phyloP scores from a whole-genome alignment of 2,113 vertebrate genomes.

The Odocoileus virginianus region DNA sequence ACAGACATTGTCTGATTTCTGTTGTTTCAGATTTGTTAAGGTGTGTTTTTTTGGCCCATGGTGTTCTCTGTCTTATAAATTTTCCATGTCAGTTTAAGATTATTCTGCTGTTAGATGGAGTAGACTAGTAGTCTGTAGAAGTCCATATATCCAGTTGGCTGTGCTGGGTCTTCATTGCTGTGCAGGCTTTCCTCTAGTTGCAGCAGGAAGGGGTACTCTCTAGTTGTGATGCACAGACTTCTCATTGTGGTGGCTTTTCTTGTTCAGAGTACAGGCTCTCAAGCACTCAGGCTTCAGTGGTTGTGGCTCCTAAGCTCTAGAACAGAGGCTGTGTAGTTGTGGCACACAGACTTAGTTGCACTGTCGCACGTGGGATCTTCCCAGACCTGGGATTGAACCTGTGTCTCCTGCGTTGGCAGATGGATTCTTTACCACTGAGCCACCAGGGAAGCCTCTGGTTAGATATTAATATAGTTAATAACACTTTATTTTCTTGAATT shows the following conservation, averaged over 20 bases:
- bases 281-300: not conserved
- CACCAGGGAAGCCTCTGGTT: not conserved
- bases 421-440: not conserved
- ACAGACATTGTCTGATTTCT: not conserved
- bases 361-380: not conserved
- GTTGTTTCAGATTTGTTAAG: not conserved
- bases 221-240: not conserved
- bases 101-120: not conserved
- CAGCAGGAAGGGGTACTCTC: not conserved
- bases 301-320: not conserved
- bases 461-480: not conserved
- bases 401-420: not conserved
- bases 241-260: not conserved
- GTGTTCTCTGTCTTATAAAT: not conserved
- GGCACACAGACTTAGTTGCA: not conserved
- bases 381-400: not conserved
- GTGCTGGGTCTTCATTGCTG: not conserved
- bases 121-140: not conserved
- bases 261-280: not conserved
- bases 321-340: not conserved
- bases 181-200: not conserved
- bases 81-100: not conserved
- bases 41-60: not conserved
- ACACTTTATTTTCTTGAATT: not conserved
- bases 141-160: not conserved